Evolutionary conservation across 1,140 invertebrate species (phyloP).

Genomic region (Homarus americanus): DNA sequence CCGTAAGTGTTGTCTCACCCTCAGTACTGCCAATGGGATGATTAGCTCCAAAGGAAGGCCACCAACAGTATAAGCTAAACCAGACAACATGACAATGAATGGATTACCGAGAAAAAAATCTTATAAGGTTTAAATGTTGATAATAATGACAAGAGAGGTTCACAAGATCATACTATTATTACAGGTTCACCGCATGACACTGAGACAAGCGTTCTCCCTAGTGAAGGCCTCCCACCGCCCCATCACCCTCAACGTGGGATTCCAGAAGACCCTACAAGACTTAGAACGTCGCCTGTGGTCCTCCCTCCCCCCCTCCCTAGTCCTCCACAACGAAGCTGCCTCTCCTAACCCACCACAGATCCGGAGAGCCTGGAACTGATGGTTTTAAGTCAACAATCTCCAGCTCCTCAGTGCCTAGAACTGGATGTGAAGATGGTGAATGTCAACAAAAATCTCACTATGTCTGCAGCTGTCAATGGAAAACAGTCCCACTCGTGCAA

Average conservation of each 20-base stretch:
- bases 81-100: background rate
- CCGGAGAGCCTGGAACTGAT: background rate
- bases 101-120: background rate
- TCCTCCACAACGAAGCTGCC: background rate
- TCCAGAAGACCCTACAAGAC: background rate
- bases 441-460: too few species aligned
- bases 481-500: too few species aligned
- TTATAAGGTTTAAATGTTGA: background rate
- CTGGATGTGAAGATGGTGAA: too few species aligned
- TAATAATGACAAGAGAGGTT: background rate
- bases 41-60: too few species aligned
- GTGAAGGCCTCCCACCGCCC: background rate
- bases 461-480: too few species aligned
- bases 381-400: too few species aligned
- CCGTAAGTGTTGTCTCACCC: background rate
- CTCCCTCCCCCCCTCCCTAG: background rate
- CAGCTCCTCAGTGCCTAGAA: too few species aligned
- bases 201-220: conserved; percentile 14
- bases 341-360: background rate
- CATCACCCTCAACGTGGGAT: conserved; percentile 1
- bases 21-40: background rate
- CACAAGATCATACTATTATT: too few species aligned
- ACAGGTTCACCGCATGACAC: conserved; percentile 12
- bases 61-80: too few species aligned
- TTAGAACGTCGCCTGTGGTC: background rate